Base-by-base conservation (phyloP, 2,888 invertebrate species). In the Eupithecia tripunctaria region DNA sequence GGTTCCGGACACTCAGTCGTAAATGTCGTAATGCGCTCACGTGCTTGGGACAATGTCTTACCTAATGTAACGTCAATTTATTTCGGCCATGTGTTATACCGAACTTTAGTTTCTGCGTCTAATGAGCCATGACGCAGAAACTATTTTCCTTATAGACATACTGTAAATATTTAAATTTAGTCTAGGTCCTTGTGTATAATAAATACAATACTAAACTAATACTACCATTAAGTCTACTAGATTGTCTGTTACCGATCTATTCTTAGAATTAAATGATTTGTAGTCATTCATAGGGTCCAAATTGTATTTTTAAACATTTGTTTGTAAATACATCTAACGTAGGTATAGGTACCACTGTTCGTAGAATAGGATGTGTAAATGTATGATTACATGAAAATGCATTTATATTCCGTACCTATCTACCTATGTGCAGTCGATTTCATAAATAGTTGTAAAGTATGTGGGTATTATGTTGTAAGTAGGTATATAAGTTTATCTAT, bases 91-190 rank as follows among this genome's bases (percentile, higher is more conserved):
- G 7, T 64, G 14, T 14, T 56, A 25, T 56, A 56, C 56, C 56
- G 56, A 56, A 56, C 12, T 56, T 78, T 89, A 92, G 92, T 88
- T 84, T 86, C 88, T 88, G 88, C 87, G 91, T 91, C 91, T 88
- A 79, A 82, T 91, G 92, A 93, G 92, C 92, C 92, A 78, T 82
- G 90, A 88, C 90, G 89, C 87, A 89, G 89, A 86, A 89, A 87
- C 90, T 89, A 87, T 78, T 36, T 64, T 60, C 63, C 62, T 69
- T 32, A 43, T n/a, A 43, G 7, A 47, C 18, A 65, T 73, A 32
- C 79, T 78, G 76, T 81, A 81, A 77, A 81, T 75, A 72, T 56
- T 27, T 21, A 14, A 7, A 64, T 25, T 2, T 36, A 64, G 7
- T 10, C 4, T 47, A 62, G 5, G 63, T 62, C 27, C n/a, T 63